These are phyloP conservation scores for Erpobdella octoculata DNA, from an alignment of 2,888 invertebrate species.

Conservation along the genomic window DNA sequence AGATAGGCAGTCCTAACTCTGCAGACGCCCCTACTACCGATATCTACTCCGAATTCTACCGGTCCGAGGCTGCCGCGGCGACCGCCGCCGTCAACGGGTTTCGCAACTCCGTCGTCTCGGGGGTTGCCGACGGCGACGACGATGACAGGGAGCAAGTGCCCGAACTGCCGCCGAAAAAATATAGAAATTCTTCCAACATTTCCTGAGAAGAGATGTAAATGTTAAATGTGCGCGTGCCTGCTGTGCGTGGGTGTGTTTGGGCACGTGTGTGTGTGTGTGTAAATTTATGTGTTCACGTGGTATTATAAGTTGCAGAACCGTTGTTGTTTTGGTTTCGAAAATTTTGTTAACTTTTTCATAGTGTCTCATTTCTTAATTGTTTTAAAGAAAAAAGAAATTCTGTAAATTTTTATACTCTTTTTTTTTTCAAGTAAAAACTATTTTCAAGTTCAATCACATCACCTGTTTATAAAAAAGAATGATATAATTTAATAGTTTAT, in stretches of 20 bases:
- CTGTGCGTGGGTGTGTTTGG: not conserved
- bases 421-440: too few species aligned
- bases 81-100: conserved; percentile 54
- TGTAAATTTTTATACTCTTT: too few species aligned
- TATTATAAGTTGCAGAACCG: too few species aligned
- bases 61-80: conserved; percentile 59
- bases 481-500: too few species aligned
- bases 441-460: too few species aligned
- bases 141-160: conserved; percentile 39
- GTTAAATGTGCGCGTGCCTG: not conserved
- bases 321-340: too few species aligned
- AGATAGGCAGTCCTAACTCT: conserved; percentile 18
- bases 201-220: conserved; percentile 34
- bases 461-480: too few species aligned
- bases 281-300: too few species aligned
- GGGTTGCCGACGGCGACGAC: not conserved
- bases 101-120: conserved; percentile 54
- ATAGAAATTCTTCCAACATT: conserved; percentile 37
- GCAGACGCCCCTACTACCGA: conserved; percentile 45
- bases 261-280: too few species aligned
- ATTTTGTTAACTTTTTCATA: too few species aligned
- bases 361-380: too few species aligned
- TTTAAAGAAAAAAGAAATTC: too few species aligned
- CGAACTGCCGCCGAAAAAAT: conserved; percentile 49
- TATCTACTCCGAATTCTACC: conserved; percentile 54